Evolutionary conservation across 37 sponge, comb jelly and placozoan species (phyloP).

Genomic region (Aplysina aerophoba): DNA sequence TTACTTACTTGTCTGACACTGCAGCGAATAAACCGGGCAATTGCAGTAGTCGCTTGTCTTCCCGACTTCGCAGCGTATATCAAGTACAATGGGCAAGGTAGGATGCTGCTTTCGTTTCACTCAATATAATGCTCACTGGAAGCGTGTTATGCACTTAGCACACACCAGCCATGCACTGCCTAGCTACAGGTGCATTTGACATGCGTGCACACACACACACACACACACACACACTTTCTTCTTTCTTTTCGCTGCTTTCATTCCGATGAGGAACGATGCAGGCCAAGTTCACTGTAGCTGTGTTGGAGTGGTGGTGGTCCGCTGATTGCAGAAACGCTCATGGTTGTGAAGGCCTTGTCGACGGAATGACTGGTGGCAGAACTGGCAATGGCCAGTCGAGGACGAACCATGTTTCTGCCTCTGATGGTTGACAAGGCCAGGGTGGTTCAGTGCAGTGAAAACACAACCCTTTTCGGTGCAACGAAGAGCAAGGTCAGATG

Average conservation of each 20-base stretch:
- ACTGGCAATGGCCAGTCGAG: not conserved
- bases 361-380: slow-evolving; percentile 24
- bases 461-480: slow-evolving; percentile 5
- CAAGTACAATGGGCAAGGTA: too few species aligned
- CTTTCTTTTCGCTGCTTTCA: slow-evolving; percentile 17
- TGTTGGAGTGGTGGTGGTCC: not conserved
- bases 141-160: too few species aligned
- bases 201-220: slow-evolving; percentile 10
- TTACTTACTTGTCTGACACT: too few species aligned
- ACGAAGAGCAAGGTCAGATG: slow-evolving; percentile 14
- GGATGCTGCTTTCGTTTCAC: too few species aligned
- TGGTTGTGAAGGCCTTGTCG: slow-evolving; percentile 26
- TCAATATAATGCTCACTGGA: too few species aligned
- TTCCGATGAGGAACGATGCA: slow-evolving; percentile 21
- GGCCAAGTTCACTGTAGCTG: slow-evolving; percentile 22
- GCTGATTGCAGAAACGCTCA: slow-evolving; percentile 25
- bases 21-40: too few species aligned
- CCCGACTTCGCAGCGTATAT: too few species aligned
- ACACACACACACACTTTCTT: slow-evolving; percentile 25
- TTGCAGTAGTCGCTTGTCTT: too few species aligned
- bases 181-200: too few species aligned
- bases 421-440: slow-evolving; percentile 29
- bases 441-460: slow-evolving; percentile 7
- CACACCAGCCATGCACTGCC: too few species aligned
- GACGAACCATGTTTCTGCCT: slow-evolving; percentile 25